Evolutionary conservation across 1,140 invertebrate species (phyloP).

Genomic region (Archegozetes longisetosus): DNA sequence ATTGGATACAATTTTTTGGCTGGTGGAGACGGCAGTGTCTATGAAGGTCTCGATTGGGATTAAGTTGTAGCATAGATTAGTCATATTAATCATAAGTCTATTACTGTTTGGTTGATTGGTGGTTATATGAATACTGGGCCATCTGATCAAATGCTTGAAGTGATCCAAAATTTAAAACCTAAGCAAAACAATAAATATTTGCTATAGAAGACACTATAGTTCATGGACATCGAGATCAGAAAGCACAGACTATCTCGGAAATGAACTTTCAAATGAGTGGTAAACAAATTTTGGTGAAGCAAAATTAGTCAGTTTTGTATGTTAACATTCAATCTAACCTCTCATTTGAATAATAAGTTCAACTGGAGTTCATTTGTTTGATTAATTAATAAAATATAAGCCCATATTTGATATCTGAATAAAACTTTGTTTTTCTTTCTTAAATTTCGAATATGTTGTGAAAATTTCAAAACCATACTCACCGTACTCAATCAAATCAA

Average conservation of each 20-base stretch:
- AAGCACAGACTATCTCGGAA: constrained; percentile 18
- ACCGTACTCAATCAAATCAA: too few relatives aligned
- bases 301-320: background rate
- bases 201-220: background rate
- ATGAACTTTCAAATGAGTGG: constrained; percentile 7
- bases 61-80: constrained; percentile 24
- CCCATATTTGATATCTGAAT: too few relatives aligned
- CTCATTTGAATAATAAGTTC: too few relatives aligned
- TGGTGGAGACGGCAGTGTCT: constrained; percentile 29
- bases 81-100: constrained; percentile 22
- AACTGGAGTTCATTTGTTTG: too few relatives aligned
- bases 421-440: too few relatives aligned
- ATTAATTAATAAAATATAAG: too few relatives aligned
- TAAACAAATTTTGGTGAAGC: background rate
- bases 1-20: constrained; percentile 26
- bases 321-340: too few relatives aligned
- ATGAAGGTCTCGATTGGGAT: constrained; percentile 31
- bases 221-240: constrained; percentile 19
- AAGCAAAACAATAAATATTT: constrained; percentile 1
- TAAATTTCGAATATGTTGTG: too few relatives aligned
- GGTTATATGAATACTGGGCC: constrained; percentile 10
- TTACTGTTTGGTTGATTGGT: constrained; percentile 26
- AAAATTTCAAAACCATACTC: too few relatives aligned
- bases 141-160: constrained; percentile 9
- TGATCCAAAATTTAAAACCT: constrained; percentile 4